Percentiles rank a stretch among this genome's conserved stretches.
Evolutionary conservation across 1,140 invertebrate genomes (phyloP).

Genomic region (Halyomorpha halys): DNA sequence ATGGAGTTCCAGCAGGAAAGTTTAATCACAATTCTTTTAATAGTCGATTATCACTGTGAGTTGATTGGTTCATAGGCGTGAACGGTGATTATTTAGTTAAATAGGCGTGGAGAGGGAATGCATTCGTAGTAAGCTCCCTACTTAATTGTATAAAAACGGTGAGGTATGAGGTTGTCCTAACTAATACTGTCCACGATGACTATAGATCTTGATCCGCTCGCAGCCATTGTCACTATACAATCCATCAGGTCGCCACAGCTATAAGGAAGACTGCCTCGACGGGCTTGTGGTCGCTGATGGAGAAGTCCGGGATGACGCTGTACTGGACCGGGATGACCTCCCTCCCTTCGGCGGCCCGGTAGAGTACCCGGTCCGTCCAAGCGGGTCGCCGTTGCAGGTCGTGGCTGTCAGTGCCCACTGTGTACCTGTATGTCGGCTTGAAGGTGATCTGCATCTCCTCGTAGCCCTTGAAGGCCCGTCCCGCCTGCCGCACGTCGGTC

Average conservation of each 20-base stretch:
- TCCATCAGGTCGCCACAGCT: background rate
- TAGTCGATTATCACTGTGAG: too few relatives aligned
- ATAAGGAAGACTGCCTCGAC: slow-evolving; percentile 10
- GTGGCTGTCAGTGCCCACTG: slow-evolving; percentile 2
- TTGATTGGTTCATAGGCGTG: too few relatives aligned
- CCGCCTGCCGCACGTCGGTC: background rate
- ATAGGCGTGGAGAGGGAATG: too few relatives aligned
- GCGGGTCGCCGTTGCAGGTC: slow-evolving; percentile 18
- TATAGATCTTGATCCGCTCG: too few relatives aligned
- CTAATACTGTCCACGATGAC: too few relatives aligned
- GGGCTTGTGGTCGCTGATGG: slow-evolving; percentile 20
- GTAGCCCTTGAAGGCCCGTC: slow-evolving; percentile 7
- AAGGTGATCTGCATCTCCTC: slow-evolving; percentile 13
- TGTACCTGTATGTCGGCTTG: slow-evolving; percentile 11
- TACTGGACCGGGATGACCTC: slow-evolving; percentile 8
- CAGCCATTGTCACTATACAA: background rate
- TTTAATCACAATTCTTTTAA: too few relatives aligned
- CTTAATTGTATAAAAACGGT: too few relatives aligned
- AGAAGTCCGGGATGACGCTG: background rate
- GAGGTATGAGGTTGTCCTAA: too few relatives aligned
- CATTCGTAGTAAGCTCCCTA: too few relatives aligned
- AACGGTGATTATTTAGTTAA: too few relatives aligned
- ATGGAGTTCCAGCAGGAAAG: too few relatives aligned
- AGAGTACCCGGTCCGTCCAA: slow-evolving; percentile 22
- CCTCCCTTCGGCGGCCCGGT: slow-evolving; percentile 1